Conservation (phyloP, 2,888 invertebrate species). For the Pachydiplax longipennis region DNA sequence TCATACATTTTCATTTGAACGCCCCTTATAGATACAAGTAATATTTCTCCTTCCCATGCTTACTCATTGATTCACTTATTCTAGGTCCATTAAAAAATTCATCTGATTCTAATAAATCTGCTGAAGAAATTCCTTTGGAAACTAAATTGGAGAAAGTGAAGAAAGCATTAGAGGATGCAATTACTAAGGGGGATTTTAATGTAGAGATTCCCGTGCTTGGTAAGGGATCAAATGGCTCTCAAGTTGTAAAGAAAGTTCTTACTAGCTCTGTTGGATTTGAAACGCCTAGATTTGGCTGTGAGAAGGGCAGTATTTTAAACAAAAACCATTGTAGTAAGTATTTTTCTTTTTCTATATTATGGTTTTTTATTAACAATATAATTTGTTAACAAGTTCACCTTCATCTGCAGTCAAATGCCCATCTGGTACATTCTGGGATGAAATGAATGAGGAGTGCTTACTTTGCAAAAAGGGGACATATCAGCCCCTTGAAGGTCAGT, state of each 20-base stretch:
- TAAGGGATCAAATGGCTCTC: neutral
- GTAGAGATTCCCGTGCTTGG: neutral
- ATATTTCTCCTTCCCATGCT: neutral
- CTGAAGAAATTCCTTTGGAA: neutral
- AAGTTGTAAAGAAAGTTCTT: neutral
- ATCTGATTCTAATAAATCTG: neutral
- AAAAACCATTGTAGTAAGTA: constrained; percentile 1
- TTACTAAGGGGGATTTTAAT: constrained; percentile 7
- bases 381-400: constrained; percentile 39
- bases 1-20: too few relatives aligned
- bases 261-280: constrained; percentile 1
- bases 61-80: neutral
- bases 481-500: constrained; percentile 65
- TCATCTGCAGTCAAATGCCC: constrained; percentile 69
- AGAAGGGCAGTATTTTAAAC: neutral
- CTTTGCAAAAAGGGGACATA: constrained; percentile 69
- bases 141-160: neutral
- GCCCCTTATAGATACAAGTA: too few relatives aligned
- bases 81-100: neutral
- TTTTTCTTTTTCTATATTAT: neutral
- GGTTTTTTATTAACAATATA: neutral
- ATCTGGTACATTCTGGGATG: constrained; percentile 69
- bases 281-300: neutral
- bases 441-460: constrained; percentile 64
- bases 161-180: neutral